Base-by-base conservation (phyloP, 2,113 vertebrate species). In the Gymnorhina tibicen region DNA sequence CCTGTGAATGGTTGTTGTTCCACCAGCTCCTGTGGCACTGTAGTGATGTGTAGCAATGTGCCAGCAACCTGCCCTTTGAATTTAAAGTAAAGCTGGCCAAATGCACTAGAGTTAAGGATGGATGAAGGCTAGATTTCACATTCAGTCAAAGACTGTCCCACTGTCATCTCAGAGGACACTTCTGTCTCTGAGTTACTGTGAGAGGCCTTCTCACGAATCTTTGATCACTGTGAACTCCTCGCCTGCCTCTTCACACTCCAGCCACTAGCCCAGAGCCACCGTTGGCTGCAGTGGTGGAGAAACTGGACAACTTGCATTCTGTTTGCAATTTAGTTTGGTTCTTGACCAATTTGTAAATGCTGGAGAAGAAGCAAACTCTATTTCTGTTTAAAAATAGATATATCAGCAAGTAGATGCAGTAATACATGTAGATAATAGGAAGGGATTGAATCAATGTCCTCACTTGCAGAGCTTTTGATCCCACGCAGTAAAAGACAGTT, bases 401-500 rank as follows among this genome's bases (percentile, higher is more conserved):
- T 6, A 67, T 62, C n/a, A 66, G 18, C 46, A 66, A 91, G 44
- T 42, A 91, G 41, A 47, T 42, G 28, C 41, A 62, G 15, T 55
- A 67, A 69, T 64, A 73, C 10, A 42, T 7, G 21, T 32, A 55
- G 28, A 49, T 44, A 82, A 80, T 26, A 72, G 42, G 46, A 68
- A 94, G 37, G 10, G 44, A 55, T 53, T 47, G 5, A 35, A 73
- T 55, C 22, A 66, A 58, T 96, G 96, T 91, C 93, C 96, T 97
- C 47, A 96, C 88, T 56, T 91, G 91, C 19, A 97, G 72, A 83
- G 50, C 41, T 33, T 94, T 96, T 58, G 97, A 97, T 92, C 97
- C 94, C 50, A 98, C 93, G 17, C 96, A 98, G 94, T 98, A 98
- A 73, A 98, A 98, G 82, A 98, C 93, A 35, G 55, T 69, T 70